Evolutionary conservation across 2,797 vertebrate species (phyloP).

Genomic region (Amblyopsis hoosieri): DNA sequence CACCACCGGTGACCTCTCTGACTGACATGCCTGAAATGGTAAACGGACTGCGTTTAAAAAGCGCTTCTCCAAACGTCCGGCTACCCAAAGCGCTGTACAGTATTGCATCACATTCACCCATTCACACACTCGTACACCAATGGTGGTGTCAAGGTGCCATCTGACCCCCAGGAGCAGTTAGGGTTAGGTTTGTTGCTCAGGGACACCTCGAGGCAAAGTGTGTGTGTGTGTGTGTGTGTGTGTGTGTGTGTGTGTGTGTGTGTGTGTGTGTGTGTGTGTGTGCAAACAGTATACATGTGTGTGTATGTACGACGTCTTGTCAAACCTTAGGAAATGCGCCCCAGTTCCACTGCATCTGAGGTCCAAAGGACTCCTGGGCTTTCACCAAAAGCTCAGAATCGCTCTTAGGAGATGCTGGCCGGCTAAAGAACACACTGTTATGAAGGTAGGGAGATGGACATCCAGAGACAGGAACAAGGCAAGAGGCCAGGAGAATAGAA

Average conservation of each 20-base stretch:
- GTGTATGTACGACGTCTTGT: neutral
- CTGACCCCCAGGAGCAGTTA: no score
- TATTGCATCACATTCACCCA: no score
- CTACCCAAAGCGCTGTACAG: no score
- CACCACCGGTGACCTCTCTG: slow-evolving; percentile 59
- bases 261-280: slow-evolving; percentile 1
- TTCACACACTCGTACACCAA: no score
- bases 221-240: neutral
- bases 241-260: neutral
- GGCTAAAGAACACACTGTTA: slow-evolving; percentile 67
- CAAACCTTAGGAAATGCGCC: slow-evolving; percentile 89
- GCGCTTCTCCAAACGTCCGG: no score
- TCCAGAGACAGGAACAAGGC: neutral
- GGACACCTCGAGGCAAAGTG: neutral
- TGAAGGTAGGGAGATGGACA: slow-evolving; percentile 5
- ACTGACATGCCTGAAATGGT: slow-evolving; percentile 63
- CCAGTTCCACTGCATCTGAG: slow-evolving; percentile 92
- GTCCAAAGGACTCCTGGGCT: slow-evolving; percentile 74
- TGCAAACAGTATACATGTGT: neutral
- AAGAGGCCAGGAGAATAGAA: neutral
- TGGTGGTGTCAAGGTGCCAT: no score
- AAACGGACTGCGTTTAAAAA: neutral
- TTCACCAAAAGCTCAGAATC: slow-evolving; percentile 91
- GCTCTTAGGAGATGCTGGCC: slow-evolving; percentile 82
- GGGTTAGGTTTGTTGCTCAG: no score